These are phyloP conservation scores for Martes martes DNA, from an alignment of 2,113 vertebrate species.

Conservation along the genomic window DNA sequence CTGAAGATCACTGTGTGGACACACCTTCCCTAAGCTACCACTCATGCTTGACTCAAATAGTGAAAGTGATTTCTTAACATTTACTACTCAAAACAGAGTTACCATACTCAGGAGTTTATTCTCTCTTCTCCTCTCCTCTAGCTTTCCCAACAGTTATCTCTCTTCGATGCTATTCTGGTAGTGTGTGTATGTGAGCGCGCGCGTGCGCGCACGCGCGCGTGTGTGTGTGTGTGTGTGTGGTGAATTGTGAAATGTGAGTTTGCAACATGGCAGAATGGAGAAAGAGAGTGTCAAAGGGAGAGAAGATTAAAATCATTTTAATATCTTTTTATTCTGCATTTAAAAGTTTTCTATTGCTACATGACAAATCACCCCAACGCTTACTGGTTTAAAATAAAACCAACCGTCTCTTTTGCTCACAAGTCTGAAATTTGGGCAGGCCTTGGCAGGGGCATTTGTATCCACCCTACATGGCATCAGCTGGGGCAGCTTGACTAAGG, in stretches of 20 bases:
- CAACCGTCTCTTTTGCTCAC: background rate
- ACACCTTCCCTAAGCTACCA: background rate
- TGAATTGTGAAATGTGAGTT: background rate
- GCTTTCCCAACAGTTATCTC: background rate
- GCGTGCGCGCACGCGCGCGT: too few relatives aligned
- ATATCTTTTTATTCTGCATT: background rate
- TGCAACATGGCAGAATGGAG: background rate
- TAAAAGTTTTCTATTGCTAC: background rate
- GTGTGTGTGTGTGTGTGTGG: background rate
- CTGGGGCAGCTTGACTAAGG: background rate
- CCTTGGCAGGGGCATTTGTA: background rate
- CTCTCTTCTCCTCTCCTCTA: background rate
- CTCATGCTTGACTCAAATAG: background rate
- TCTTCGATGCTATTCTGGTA: background rate
- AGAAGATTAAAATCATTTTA: slow-evolving; percentile 2
- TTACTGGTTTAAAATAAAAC: background rate
- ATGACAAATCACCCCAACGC: background rate
- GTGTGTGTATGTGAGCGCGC: background rate
- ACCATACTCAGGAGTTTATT: background rate
- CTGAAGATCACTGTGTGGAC: background rate
- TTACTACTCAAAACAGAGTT: background rate
- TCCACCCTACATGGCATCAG: background rate
- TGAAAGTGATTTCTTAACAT: background rate
- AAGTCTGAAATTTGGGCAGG: background rate
- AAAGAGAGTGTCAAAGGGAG: background rate